A percentile compares a stretch with the other conserved stretches of the same genome.
phyloP scores from a whole-genome alignment of 2,797 vertebrate genomes.

The Clangula hyemalis region DNA sequence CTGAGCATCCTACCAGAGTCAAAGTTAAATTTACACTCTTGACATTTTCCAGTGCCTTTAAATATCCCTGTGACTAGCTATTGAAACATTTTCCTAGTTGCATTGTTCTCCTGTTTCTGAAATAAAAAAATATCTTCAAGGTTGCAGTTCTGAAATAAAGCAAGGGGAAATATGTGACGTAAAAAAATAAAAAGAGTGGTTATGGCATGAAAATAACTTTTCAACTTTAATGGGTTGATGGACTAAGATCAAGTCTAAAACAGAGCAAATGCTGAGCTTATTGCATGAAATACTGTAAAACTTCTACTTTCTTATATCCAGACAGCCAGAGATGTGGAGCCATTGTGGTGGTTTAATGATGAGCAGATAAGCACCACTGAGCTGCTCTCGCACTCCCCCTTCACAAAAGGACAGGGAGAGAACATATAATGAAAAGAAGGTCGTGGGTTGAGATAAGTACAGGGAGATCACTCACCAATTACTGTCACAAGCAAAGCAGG shows the following conservation, averaged over 20 bases:
- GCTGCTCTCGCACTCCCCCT: no score
- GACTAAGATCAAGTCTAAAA: neutral
- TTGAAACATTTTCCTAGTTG: constrained; percentile 30
- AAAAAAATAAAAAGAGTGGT: neutral
- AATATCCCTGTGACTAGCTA: constrained; percentile 58
- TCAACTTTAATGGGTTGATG: neutral
- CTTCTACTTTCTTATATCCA: neutral
- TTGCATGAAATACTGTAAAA: neutral
- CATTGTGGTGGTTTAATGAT: no score
- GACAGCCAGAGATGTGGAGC: neutral
- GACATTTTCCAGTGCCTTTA: constrained; percentile 68
- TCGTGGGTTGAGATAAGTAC: no score
- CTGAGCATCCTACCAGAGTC: constrained; percentile 38
- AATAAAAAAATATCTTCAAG: constrained; percentile 54
- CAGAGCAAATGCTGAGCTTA: neutral
- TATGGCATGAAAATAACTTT: constrained; percentile 25
- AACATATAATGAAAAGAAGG: no score
- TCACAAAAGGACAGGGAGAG: no score
- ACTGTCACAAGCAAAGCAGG: no score
- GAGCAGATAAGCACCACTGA: no score
- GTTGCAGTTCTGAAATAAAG: constrained; percentile 36
- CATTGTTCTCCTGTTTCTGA: constrained; percentile 42
- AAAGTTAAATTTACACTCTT: constrained; percentile 69
- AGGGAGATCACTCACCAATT: no score
- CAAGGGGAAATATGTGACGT: neutral